Base-by-base conservation (phyloP, 2,888 invertebrate species). In the Epirrhoe tristata region DNA sequence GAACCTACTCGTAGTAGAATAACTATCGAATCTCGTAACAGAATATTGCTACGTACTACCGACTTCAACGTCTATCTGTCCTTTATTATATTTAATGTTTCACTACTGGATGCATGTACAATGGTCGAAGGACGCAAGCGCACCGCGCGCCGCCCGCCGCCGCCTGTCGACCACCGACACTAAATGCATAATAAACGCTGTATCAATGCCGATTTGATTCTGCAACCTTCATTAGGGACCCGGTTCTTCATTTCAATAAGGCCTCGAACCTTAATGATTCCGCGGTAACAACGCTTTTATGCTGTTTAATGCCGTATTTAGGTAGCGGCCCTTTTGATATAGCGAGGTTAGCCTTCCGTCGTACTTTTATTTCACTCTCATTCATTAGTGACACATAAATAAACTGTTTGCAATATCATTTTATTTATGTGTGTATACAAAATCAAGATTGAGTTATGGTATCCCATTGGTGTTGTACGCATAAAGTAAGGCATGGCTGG, bases 171-270 rank as follows among this genome's bases (percentile, higher is more conserved):
- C 67, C 69, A 62, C 71, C 81, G 85, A 85, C 86, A 84, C 85
- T 87, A 87, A 89, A 85, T 84, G 85, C 86, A 84, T 84, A 88
- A 74, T 89, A 88, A 91, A 89, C 85, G 83, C 83, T 83, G 87
- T 86, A 84, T 87, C 91, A 86, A 90, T 87, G 91, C 82, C 86
- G 87, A 89, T 92, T 92, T 91, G 90, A 92, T 91, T 90, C 89
- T 86, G 92, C 90, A 76, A 84, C 89, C 89, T 93, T 93, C 93
- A 92, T 93, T 93, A 93, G 85, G 84, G 88, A 86, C 85, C 91
- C 90, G 90, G 90, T 91, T 90, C 83, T 88, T 90, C 90, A 89
- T 90, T 92, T 90, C 90, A 92, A 90, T 91, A 89, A 90, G 87
- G 85, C 83, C 81, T 82, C 81, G 82, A 81, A 78, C 84, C 86